Conservation (phyloP, 2,888 invertebrate genomes). For the Rosalia funebris region DNA sequence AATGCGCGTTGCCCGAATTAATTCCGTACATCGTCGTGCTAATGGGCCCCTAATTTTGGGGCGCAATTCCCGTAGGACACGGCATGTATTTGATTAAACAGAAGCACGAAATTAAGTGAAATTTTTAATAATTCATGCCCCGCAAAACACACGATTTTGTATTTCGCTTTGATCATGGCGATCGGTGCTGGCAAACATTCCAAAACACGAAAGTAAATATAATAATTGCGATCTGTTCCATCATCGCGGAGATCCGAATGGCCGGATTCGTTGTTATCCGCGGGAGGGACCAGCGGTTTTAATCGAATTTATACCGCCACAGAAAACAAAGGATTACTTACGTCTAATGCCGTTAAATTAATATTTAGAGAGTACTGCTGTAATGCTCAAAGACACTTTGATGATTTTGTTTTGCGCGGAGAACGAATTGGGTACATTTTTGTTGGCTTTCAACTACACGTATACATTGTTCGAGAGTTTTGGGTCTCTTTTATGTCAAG, state of each 20-base stretch:
- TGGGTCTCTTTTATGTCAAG: too few relatives aligned
- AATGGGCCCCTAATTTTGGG: too few relatives aligned
- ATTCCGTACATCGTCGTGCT: too few relatives aligned
- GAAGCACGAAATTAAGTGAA: background rate
- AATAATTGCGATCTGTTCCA: slow-evolving; percentile 39
- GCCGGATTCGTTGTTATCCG: slow-evolving; percentile 32
- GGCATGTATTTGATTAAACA: slow-evolving; percentile 3
- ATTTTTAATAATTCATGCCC: slow-evolving; percentile 44
- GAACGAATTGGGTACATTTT: too few relatives aligned
- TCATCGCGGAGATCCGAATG: slow-evolving; percentile 26
- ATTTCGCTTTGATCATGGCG: slow-evolving; percentile 45
- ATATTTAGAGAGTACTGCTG: too few relatives aligned
- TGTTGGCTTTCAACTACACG: too few relatives aligned
- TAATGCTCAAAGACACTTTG: too few relatives aligned
- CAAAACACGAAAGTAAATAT: slow-evolving; percentile 44
- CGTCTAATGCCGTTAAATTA: too few relatives aligned
- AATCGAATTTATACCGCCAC: slow-evolving; percentile 3
- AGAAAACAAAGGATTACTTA: slow-evolving; percentile 17
- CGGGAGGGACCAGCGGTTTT: slow-evolving; percentile 17
- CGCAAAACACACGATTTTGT: slow-evolving; percentile 39
- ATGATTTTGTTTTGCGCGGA: too few relatives aligned
- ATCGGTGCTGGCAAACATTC: slow-evolving; percentile 40
- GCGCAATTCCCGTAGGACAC: too few relatives aligned
- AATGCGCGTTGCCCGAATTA: too few relatives aligned
- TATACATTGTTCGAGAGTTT: too few relatives aligned